Evolutionary conservation across 2,113 vertebrate species (phyloP), one percentile per base, ranked within the genome.

Genomic region (Acanthochromis polyacanthus): DNA sequence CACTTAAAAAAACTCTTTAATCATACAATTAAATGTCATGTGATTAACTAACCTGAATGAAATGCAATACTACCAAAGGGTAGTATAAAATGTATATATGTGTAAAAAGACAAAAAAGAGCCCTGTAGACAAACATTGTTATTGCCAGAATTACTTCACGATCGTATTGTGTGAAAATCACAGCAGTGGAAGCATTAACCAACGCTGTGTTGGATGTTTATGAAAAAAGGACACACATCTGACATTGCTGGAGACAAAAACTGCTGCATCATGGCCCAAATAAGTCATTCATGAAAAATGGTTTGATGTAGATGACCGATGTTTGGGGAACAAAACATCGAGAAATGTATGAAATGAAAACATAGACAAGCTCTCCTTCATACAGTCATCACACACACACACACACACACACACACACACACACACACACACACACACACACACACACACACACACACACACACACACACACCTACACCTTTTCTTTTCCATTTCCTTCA

Each of bases 401-500:
- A n/a, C n/a, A n/a, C n/a, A n/a, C n/a, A n/a, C n/a, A n/a, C n/a
- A n/a, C n/a, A n/a, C n/a, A n/a, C n/a, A n/a, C n/a, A n/a, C n/a
- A n/a, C n/a, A n/a, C n/a, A n/a, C n/a, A n/a, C 45, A 68, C 55
- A 59, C 68, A 48, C 60, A 64, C 60, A 23, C 50, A 46, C 60
- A 30, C 25, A 70, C 56, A 48, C 65, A 64, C n/a, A 8, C 17
- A 58, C 59, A 28, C 28, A 58, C 38, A 61, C 30, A 66, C 59
- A 36, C 74, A 30, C 40, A 45, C n/a, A 71, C 50, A 65, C 32
- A 66, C 66, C 71, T 78, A 65, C 81, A 80, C 81, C 50, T 71
- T 87, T 85, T 57, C 50, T 71, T 86, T 85, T 57, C 43, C 75
- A 58, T 70, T 82, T 64, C 66, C 60, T 38, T 46, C 63, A 36